Evolutionary conservation across 2,113 vertebrate genomes (phyloP).

Genomic region (Scopus umbretta): DNA sequence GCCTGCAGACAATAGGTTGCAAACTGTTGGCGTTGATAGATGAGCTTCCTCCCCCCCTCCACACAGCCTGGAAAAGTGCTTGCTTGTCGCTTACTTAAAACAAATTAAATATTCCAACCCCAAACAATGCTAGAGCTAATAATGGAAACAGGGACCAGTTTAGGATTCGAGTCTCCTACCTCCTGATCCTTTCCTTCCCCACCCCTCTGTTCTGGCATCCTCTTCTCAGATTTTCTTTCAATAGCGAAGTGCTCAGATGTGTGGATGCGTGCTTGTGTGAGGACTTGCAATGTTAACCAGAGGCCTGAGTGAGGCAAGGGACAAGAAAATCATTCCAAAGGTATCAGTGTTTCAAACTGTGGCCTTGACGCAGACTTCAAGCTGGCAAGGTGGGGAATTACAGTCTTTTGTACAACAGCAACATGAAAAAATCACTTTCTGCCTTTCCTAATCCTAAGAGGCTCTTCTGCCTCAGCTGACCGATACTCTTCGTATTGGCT

Average conservation of each 20-base stretch:
- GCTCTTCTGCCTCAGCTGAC: neutral
- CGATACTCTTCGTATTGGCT: accelerated
- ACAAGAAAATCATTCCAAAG: neutral
- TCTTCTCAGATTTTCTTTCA: neutral
- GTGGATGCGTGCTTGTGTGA: neutral
- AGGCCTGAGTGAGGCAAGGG: accelerated
- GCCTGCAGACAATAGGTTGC: constrained; percentile 8
- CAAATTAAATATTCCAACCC: neutral
- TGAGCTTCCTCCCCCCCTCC: neutral
- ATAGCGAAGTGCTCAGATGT: neutral
- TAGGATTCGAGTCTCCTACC: neutral
- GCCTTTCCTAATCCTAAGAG: neutral
- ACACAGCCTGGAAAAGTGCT: constrained; percentile 2
- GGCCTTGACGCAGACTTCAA: neutral
- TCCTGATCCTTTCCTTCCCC: neutral
- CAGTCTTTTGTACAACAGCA: neutral
- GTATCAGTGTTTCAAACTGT: neutral
- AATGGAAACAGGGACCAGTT: neutral
- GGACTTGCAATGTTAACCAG: neutral
- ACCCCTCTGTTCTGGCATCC: neutral
- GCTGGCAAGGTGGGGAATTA: neutral
- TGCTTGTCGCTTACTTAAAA: neutral
- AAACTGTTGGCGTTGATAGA: constrained; percentile 7
- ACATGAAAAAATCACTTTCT: neutral
- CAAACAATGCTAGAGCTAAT: neutral